Base-by-base conservation (phyloP, 2,113 vertebrate species). In the Morone chrysops region DNA sequence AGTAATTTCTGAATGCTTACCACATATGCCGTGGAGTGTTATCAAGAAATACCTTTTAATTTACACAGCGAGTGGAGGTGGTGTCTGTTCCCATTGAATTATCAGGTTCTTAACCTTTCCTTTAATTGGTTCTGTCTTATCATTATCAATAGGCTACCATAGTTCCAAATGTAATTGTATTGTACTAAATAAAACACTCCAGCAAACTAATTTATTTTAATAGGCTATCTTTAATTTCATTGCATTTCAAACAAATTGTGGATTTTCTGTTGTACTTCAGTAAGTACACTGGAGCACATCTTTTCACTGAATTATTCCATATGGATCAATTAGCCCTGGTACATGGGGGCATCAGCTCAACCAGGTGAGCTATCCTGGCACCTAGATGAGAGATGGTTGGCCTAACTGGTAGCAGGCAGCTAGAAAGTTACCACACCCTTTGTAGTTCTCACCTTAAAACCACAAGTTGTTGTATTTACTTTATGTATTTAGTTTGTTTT, bases 1-100 rank as follows among this genome's bases (percentile, higher is more conserved):
- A 70, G 43, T 79, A 31, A 85, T 81, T 88, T 83, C 59, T 41
- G 36, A 78, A 75, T 54, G 36, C 53, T 72, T 16, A 14, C 51
- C 67, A 31, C 31, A 45, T 56, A n/a, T 56, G 63, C 56, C 3
- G 17, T 20, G 1, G 14, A 75, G 45, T 25, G 17, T 61, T 66
- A 61, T 77, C 59, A 51, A 65, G 36, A 47, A 57, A 11, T 43
- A 50, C 18, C 8, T 25, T 75, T 70, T 79, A 18, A 69, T 79
- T 63, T 63, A 54, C n/a, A 31, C 13, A 0, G 25, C 4, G 14
- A 17, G 36, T 7, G 48, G 43, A 57, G 45, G 17, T 43, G 65
- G 45, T 56, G 11, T 73, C 67, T 0, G 38, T 57, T 47, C n/a
- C 17, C 50, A 68, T 5, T 79, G 14, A 62, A 63, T 59, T 18